Evolutionary conservation across 2,888 invertebrate genomes (phyloP), one percentile per base, ranked within the genome.

Genomic region (Aphrophora alni): DNA sequence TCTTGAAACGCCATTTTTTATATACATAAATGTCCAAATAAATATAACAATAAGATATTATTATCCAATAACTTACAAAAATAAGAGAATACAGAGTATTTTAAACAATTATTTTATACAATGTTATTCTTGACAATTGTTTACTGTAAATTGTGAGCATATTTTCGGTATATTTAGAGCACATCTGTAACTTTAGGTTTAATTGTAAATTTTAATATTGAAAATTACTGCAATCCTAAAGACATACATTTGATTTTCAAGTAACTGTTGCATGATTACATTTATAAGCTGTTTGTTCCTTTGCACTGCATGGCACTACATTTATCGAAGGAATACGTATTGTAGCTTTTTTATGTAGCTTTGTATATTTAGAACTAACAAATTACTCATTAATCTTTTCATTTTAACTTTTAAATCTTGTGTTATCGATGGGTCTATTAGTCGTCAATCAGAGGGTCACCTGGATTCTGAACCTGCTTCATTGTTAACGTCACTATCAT

Each of bases 381-480:
- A n/a, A 5, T 33, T 33, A 8, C 8, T 21, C 21, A 21, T 59
- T 59, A 59, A n/a, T 59, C 59, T 59, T 21, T 59, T n/a, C 59
- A 59, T 59, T 21, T 59, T 21, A 3, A 59, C 5, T 0, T 2
- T 3, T 4, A 59, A 59, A 59, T 5, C 21, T 5, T 59, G 21
- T 21, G 59, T 14, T 2, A 8, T 44, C 1, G 38, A 38, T 26
- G 28, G 78, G n/a, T 69, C 17, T 21, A 25, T 38, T 44, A 44
- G 17, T 5, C 70, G 38, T 24, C 33, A 28, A 38, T 28, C 27
- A 73, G 77, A 71, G 69, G 78, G 85, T 86, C 85, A 86, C 83
- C 85, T 85, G 80, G 84, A 85, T 74, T 85, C 86, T n/a, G 85
- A 84, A 51, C 83, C 82, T 38, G 83, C 82, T 28, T 85, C 85